Base-by-base conservation (phyloP, 2,797 vertebrate species). In the Staurois parvus region DNA sequence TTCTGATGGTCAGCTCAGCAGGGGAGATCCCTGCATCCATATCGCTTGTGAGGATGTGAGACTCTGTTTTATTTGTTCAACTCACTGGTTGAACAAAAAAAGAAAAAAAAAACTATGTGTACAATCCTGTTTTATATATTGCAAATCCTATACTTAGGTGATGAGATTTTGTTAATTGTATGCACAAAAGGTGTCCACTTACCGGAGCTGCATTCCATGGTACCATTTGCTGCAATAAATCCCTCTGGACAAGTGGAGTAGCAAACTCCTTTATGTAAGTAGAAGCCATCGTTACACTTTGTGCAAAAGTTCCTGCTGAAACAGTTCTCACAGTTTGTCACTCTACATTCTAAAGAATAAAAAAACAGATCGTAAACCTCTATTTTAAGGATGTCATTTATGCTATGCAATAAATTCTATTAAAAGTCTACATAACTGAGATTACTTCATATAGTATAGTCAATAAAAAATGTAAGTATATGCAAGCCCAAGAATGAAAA, bases 221-320 rank as follows among this genome's bases (percentile, higher is more conserved):
- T 98, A 87, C 97, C 94, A 0, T 98, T 98, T 91, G 93, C 88
- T 19, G 95, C 94, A 76, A 89, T 90, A 62, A 96, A 96, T 87
- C 97, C 97, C 86, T 96, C 95, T 0, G 98, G 97, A 92, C 98
- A 99, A 76, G 94, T 95, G 70, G 94, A 89, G 11, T 97, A 97
- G 91, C 98, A 99, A 87, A 96, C 95, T 85, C 98, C 98, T 93
- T 97, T 98, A 96, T 98, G 96, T 92, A 97, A 96, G 94, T 97
- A 99, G 90, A 97, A 93, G 89, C 95, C 97, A 91, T 98, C 98
- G 94, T 98, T 98, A 94, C 98, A 99, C 94, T 98, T 99, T 94
- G 97, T 98, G 95, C 98, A 99, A 96, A 99, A 99, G 91, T 96
- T 98, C 92, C 96, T 96, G 93, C 98, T 99, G 96, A 99, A 99